Base-by-base conservation (phyloP, 2,888 invertebrate species). In the Lamellibrachia columna region DNA sequence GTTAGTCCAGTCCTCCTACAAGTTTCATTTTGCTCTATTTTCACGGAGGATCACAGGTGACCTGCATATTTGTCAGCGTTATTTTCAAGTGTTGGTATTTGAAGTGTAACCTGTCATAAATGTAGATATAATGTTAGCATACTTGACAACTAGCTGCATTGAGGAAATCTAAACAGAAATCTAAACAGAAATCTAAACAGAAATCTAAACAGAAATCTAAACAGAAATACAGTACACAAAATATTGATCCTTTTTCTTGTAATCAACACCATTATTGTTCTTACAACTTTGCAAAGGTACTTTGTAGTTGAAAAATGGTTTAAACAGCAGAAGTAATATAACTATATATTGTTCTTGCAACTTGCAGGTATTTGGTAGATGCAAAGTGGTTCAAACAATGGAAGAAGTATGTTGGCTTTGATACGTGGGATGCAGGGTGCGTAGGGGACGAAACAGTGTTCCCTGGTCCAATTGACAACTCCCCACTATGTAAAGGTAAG, bases 321-420 rank as follows among this genome's bases (percentile, higher is more conserved):
- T 93, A 97, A 97, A 93, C 96, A 96, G 93, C 97, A 97, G 96
- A 96, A 97, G 94, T 96, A 96, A 92, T 97, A 96, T 96, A 40
- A 40, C 40, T 0, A n/a, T 90, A n/a, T 75, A 52, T 90, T 52
- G 53, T 93, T 90, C 28, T 92, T 91, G 92, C 11, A 91, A 92
- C 53, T 93, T 94, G 3, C 93, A 97, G 97, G 97, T 97, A 96
- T 95, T 94, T 97, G 90, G 92, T 97, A 53, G 97, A 97, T 94
- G 94, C 96, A 9, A 96, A 96, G 93, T 97, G 97, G 97, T 96
- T 96, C 93, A 97, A 97, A 93, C 96, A 96, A 93, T 97, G 97
- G 96, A 96, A 97, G 94, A 96, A 96, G 92, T 97, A 96, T 96
- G 96, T 97, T 53, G 96, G 97, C 52, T 94, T 92, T 92, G 97